Base-by-base conservation (phyloP, 2,113 vertebrate genomes). In the Gallinago undulata region DNA sequence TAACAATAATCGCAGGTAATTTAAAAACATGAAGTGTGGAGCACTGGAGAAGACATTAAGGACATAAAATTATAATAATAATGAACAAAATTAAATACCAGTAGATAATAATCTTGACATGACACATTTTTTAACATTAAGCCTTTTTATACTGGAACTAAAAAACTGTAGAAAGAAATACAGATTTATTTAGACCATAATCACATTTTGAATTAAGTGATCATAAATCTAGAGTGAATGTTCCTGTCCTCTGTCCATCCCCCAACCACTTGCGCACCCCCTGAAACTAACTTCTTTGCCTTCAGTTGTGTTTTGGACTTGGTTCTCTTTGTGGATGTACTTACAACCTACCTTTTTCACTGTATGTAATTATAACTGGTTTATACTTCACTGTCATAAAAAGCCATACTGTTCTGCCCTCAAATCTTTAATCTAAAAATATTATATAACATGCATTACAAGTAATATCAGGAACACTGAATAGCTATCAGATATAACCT, bases 1-100 rank as follows among this genome's bases (percentile, higher is more conserved):
- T 80, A 68, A 66, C 16, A 88, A 72, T 59, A 93, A 93, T 57
- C 28, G 10, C 64, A 96, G 39, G 88, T 84, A 92, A 94, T 64
- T 88, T 62, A 81, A 88, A 93, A 89, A 81, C 69, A 74, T 48
- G 48, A 84, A 77, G 21, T 63, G 90, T 60, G 78, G 59, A 50
- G 56, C 33, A 90, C 41, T 50, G 9, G 21, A 88, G 43, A 77
- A 73, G 64, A 86, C 39, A 85, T 51, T 90, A 93, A 88, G 35
- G 64, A 70, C 45, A 64, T 48, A 75, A 84, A 60, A 62, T 21
- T 68, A n/a, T 47, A 84, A 90, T 2, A 75, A 35, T 18, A 92
- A 72, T 45, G 43, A 89, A 43, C 43, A 70, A 5, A 80, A 96
- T 74, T 69, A 87, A 93, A 74, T 33, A 81, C 11, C 23, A 78